Evolutionary conservation across 2,888 invertebrate species (phyloP).

Genomic region (Caenorhabditis parvicauda): DNA sequence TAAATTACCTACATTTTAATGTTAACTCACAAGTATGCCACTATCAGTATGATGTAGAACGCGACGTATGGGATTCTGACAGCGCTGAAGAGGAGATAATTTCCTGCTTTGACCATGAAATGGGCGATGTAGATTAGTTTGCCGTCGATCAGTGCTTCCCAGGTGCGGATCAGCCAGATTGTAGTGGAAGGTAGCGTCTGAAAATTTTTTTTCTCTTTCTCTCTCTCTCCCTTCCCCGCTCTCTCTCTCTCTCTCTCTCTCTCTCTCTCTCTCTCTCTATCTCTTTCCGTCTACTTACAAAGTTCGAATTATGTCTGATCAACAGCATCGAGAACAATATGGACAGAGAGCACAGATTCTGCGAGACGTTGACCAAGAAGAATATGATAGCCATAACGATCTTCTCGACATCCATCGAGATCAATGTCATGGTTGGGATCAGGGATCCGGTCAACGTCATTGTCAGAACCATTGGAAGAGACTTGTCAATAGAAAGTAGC

Average conservation of each 20-base stretch:
- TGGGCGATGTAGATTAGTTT: conserved; percentile 25
- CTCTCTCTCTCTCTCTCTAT: too few species aligned
- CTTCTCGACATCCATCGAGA: conserved; percentile 10
- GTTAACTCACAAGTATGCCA: conserved; percentile 16
- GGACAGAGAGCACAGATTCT: conserved; percentile 16
- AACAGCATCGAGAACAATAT: conserved; percentile 14
- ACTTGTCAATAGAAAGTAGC: conserved; percentile 18
- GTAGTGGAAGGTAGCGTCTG: too few species aligned
- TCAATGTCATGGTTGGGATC: conserved; percentile 15
- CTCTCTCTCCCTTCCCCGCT: too few species aligned
- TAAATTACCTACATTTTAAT: too few species aligned
- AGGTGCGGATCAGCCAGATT: too few species aligned
- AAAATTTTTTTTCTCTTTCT: too few species aligned
- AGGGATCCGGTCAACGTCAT: conserved; percentile 16
- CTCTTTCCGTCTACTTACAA: conserved; percentile 8
- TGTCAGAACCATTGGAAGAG: conserved; percentile 18
- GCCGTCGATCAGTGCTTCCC: conserved; percentile 24
- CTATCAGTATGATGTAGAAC: conserved; percentile 3
- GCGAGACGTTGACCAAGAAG: conserved; percentile 10
- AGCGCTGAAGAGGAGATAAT: conserved; percentile 8
- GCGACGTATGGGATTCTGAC: conserved; percentile 20
- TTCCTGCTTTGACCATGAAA: conserved; percentile 22
- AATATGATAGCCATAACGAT: conserved; percentile 12
- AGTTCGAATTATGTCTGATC: conserved; percentile 20
- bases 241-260: too few species aligned